Conservation (phyloP, 2,113 vertebrate species). For the Apteryx mantelli region DNA sequence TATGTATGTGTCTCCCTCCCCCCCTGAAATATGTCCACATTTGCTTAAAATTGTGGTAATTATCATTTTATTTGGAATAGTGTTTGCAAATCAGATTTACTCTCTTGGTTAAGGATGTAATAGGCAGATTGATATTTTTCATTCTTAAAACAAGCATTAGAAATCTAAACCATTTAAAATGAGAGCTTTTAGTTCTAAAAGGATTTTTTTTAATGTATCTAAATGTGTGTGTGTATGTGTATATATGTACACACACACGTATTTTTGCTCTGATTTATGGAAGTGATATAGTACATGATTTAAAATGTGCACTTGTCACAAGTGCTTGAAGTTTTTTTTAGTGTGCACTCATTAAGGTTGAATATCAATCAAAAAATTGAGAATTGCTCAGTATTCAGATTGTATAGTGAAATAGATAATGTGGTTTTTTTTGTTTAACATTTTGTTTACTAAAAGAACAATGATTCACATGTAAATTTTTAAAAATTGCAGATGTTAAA, state of each 20-base stretch:
- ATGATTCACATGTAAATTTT: neutral
- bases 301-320: neutral
- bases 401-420: neutral
- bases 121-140: neutral
- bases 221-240: neutral
- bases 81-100: neutral
- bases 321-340: neutral
- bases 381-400: neutral
- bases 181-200: neutral
- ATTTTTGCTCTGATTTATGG: neutral
- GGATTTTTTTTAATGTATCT: neutral
- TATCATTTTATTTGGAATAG: neutral
- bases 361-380: neutral
- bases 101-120: neutral
- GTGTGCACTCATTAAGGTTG: neutral
- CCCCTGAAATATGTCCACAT: neutral
- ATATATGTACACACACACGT: neutral
- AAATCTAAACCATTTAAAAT: neutral
- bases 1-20: neutral
- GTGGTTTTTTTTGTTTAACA: neutral
- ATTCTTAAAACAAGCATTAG: neutral
- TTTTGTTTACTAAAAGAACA: neutral
- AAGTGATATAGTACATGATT: neutral
- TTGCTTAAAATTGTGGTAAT: neutral
- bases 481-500: neutral